Percentiles rank a stretch among this genome's conserved stretches.
Evolutionary conservation across 2,113 vertebrate species (phyloP).

Genomic region (Pyrgilauda ruficollis): DNA sequence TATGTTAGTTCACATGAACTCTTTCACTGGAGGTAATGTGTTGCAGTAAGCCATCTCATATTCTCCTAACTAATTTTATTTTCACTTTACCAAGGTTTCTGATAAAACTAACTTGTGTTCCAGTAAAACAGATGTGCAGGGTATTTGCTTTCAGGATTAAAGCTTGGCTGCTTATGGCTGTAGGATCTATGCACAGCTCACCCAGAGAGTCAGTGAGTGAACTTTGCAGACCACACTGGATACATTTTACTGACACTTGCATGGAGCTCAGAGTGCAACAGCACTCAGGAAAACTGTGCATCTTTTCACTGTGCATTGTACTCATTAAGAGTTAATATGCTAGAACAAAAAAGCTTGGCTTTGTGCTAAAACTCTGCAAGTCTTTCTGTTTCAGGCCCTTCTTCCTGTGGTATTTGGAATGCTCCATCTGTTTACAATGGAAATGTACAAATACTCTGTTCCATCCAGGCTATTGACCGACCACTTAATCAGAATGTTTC

Average conservation of each 20-base stretch:
- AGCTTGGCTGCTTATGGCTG: not conserved
- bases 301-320: not conserved
- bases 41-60: not conserved
- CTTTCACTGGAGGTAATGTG: not conserved
- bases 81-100: not conserved
- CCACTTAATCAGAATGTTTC: not conserved
- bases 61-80: not conserved
- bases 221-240: not conserved
- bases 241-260: not conserved
- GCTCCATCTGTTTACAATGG: slow-evolving; percentile 18
- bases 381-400: not conserved
- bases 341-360: not conserved
- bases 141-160: not conserved
- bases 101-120: not conserved
- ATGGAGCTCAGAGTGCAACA: not conserved
- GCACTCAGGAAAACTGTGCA: not conserved
- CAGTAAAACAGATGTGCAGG: not conserved
- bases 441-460: not conserved
- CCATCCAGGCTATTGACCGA: not conserved
- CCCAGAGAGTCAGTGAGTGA: not conserved
- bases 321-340: not conserved
- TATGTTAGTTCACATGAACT: not conserved
- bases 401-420: slow-evolving; percentile 5
- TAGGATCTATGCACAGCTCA: not conserved
- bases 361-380: not conserved